A percentile compares a stretch with the other conserved stretches of the same genome.
Conservation (phyloP, 2,797 vertebrate genomes). For the Smutsia gigantea region DNA sequence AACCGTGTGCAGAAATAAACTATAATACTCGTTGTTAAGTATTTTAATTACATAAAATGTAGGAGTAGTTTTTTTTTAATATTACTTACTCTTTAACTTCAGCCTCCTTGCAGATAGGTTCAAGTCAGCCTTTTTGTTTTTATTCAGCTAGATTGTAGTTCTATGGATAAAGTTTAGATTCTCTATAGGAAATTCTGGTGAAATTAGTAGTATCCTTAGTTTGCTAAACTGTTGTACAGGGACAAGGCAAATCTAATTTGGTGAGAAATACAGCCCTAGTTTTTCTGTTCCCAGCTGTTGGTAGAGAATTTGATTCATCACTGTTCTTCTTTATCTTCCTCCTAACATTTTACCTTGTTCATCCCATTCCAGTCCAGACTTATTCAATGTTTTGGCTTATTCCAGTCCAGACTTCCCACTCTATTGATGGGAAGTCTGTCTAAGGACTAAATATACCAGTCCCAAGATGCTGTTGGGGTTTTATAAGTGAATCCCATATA, state of each 20-base stretch:
- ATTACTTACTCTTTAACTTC: background rate
- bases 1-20: background rate
- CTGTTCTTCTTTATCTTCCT: background rate
- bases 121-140: background rate
- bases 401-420: too few species aligned
- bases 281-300: background rate
- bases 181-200: conserved; percentile 18
- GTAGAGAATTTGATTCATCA: background rate
- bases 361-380: background rate
- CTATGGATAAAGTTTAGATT: background rate
- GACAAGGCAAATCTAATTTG: background rate
- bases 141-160: background rate
- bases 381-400: background rate
- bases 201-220: background rate
- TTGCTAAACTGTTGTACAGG: background rate
- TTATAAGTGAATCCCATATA: background rate
- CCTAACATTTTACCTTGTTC: background rate
- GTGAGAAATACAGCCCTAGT: background rate
- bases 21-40: background rate
- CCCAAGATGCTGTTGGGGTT: background rate
- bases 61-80: background rate
- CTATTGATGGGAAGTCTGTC: background rate
- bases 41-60: background rate
- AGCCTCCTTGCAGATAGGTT: background rate
- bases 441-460: background rate